Evolutionary conservation across 2,888 invertebrate genomes (phyloP).

Genomic region (Mellilla xanthometata): DNA sequence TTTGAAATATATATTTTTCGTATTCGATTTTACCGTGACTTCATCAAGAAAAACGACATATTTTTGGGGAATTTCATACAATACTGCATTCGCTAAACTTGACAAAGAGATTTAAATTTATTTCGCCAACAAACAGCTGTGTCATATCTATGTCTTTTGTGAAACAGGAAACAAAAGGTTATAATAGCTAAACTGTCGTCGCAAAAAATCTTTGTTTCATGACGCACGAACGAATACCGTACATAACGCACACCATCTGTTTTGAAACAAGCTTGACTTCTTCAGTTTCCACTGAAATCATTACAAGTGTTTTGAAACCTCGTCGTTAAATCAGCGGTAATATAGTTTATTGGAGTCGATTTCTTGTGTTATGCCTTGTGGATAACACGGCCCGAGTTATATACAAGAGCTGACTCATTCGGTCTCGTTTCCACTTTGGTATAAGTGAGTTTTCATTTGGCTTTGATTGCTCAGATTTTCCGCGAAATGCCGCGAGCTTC

Average conservation of each 20-base stretch:
- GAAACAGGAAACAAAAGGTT: too few species aligned
- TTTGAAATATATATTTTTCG: too few species aligned
- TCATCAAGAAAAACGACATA: too few species aligned
- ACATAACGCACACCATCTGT: slow-evolving; percentile 9
- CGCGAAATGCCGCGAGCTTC: slow-evolving; percentile 28
- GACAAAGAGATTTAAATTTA: too few species aligned
- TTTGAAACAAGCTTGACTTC: slow-evolving; percentile 2
- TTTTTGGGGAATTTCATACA: too few species aligned
- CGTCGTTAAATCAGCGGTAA: slow-evolving; percentile 9
- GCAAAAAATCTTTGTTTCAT: slow-evolving; percentile 14
- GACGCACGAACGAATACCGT: slow-evolving; percentile 17
- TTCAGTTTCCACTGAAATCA: slow-evolving; percentile 6
- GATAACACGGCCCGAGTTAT: slow-evolving; percentile 12
- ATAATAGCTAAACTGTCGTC: neutral
- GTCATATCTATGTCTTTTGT: too few species aligned
- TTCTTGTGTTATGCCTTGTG: slow-evolving; percentile 3
- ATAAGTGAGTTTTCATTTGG: slow-evolving; percentile 36
- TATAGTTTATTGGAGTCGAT: slow-evolving; percentile 9
- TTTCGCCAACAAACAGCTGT: too few species aligned
- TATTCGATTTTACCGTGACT: too few species aligned
- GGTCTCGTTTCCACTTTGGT: slow-evolving; percentile 28
- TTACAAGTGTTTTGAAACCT: slow-evolving; percentile 2
- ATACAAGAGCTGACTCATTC: slow-evolving; percentile 36
- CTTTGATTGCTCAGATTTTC: slow-evolving; percentile 34
- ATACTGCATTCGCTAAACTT: too few species aligned